Evolutionary conservation across 2,113 vertebrate species (phyloP), one percentile per base, ranked within the genome.

Genomic region (Panthera uncia): DNA sequence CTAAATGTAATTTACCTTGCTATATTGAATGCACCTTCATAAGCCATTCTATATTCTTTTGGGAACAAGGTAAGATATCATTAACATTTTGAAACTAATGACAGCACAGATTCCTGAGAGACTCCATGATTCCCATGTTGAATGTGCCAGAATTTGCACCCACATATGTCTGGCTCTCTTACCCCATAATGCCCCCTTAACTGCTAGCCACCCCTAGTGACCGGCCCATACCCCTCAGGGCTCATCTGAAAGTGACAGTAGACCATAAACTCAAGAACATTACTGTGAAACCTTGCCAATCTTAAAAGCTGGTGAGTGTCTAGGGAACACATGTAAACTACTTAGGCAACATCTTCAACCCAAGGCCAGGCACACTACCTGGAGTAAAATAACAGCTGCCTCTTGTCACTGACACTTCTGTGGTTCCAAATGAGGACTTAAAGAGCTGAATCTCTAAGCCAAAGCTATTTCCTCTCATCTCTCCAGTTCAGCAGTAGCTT

Each of bases 1-100:
- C 81, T 68, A 45, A 65, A 76, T 69, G 63, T n/a, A 84, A 73
- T 76, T 88, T 76, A 83, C 63, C 52, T 52, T 65, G 23, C 68
- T 78, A 88, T 55, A 94, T 9, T 88, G 41, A 91, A 78, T 76
- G 48, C 45, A 81, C 52, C 33, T 95, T 85, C 89, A 18, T 86
- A 93, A 92, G 90, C 36, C 80, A 93, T 15, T 66, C 65, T 96
- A 66, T 78, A 71, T 38, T 25, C 69, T 83, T 91, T 89, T 55
- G 36, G 52, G 65, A 83, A 83, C 61, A 86, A 82, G 92, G 55
- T 48, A 19, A 85, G 8, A 85, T 79, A 81, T 61, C 68, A 25
- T 83, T 73, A 89, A 89, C 38, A 81, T 61, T 89, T 25, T 96
- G 16, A 89, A 95, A 96, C 7, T 92, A 97, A 94, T 73, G 41